Evolutionary conservation across 2,113 vertebrate species (phyloP).

Genomic region (Dipodomys spectabilis): DNA sequence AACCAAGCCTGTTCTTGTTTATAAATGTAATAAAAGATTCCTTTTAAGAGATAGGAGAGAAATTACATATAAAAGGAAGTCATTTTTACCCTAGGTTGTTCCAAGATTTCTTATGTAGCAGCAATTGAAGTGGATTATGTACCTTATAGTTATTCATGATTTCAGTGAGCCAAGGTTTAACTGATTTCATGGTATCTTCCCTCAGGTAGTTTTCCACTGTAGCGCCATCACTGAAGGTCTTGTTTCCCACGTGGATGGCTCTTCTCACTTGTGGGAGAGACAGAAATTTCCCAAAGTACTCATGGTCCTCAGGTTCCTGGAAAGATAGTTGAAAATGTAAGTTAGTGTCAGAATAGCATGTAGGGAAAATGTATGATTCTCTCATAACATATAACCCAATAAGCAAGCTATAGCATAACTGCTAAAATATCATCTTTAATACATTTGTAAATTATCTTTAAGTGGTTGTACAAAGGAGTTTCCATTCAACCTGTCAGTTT

Average conservation of each 20-base stretch:
- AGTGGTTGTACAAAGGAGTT: too few species aligned
- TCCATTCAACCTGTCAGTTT: too few species aligned
- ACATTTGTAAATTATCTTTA: too few species aligned
- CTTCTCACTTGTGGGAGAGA: constrained; percentile 87
- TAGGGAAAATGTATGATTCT: background rate
- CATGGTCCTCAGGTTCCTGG: constrained; percentile 88
- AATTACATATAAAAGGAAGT: background rate
- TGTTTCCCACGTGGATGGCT: constrained; percentile 92
- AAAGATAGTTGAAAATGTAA: background rate
- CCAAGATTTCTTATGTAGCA: background rate
- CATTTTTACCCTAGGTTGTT: background rate
- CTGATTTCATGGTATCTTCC: constrained; percentile 90
- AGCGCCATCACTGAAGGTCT: constrained; percentile 87
- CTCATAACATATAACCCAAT: background rate
- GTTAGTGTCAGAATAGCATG: background rate
- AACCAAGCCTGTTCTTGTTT: background rate
- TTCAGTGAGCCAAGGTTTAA: constrained; percentile 92
- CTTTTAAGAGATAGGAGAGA: background rate
- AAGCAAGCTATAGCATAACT: background rate
- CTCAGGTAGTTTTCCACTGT: constrained; percentile 89
- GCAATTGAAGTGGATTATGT: constrained; percentile 63
- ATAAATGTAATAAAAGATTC: background rate
- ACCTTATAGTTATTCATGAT: constrained; percentile 94
- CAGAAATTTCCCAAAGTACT: constrained; percentile 88
- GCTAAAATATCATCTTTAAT: too few species aligned